Base-by-base conservation (phyloP, 2,113 vertebrate species). In the Dissostichus mawsoni region DNA sequence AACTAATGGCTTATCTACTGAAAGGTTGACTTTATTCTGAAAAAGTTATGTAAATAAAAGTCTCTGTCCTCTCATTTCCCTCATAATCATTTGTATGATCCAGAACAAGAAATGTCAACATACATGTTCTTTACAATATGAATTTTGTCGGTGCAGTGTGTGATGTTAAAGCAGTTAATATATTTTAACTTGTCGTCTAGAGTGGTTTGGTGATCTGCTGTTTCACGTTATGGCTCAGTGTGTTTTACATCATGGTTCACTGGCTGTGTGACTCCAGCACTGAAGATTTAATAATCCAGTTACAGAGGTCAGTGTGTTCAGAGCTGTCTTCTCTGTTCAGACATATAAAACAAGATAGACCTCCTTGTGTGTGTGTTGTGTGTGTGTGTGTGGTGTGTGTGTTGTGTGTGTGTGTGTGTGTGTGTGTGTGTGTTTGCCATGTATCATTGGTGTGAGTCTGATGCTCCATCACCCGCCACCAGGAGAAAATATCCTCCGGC, bases 401-500 rank as follows among this genome's bases (percentile, higher is more conserved):
- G 57, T 58, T 59, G 23, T 36, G 56, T 58, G 65, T 74, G 76
- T 44, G 36, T 69, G 56, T 16, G 45, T 33, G 14, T 61, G 66
- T 36, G 36, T 25, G 53, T 13, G 10, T 44, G 0, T 25, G 55
- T 82, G 45, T 76, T 59, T 78, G 80, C 66, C 75, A 78, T 89
- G 59, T 69, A 87, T 83, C 88, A 88, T 69, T 52, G 53, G 57
- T 68, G 44, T 61, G 58, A 88, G 86, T 84, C 29, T 74, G 72
- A 88, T 70, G 84, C 58, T 56, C 66, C 17, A 62, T 80, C 81
- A 80, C 88, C 80, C 85, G 82, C 72, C 76, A 66, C 79, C 53
- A 57, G 57, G 82, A 87, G 78, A 74, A 89, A 89, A 84, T 74
- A 76, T 69, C 57, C 76, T 52, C 77, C 80, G 84, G 90, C 87